phyloP scores from a whole-genome alignment of 2,797 vertebrate species.

The Sebastes wilsoni region DNA sequence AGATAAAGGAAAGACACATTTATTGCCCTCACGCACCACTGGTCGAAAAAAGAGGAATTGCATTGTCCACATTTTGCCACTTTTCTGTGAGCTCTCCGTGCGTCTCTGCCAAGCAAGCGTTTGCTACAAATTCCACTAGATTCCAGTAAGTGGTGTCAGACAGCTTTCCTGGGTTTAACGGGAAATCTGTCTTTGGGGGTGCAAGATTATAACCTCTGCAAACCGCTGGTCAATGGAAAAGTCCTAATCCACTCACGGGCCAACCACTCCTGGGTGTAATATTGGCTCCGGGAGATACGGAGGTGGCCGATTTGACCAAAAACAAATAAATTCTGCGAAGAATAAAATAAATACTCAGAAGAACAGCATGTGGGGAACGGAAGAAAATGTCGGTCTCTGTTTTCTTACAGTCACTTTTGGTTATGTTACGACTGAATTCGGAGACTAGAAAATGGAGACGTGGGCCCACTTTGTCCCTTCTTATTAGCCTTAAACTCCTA shows the following conservation, averaged over 20 bases:
- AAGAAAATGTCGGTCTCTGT: conserved; percentile 49
- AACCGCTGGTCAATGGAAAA: conserved; percentile 83
- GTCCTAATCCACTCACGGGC: conserved; percentile 75
- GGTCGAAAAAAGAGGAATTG: conserved; percentile 57
- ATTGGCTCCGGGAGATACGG: conserved; percentile 69
- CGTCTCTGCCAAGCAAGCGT: conserved; percentile 58
- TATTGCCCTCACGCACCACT: conserved; percentile 62
- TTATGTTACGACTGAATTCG: conserved; percentile 23
- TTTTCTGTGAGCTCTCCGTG: conserved; percentile 53
- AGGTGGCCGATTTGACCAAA: conserved; percentile 81
- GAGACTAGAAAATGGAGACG: conserved; percentile 13
- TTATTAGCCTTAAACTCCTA: neutral
- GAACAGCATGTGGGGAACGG: conserved; percentile 52
- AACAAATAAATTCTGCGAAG: conserved; percentile 80
- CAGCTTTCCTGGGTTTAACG: conserved; percentile 79
- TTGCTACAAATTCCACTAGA: conserved; percentile 69
- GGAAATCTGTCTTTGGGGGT: conserved; percentile 82
- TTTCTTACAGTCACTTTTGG: conserved; percentile 57
- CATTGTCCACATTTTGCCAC: conserved; percentile 66
- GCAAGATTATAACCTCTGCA: conserved; percentile 82
- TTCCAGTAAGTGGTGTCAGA: conserved; percentile 82
- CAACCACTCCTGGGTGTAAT: conserved; percentile 72
- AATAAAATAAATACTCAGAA: conserved; percentile 71
- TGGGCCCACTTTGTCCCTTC: neutral
- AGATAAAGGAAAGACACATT: conserved; percentile 71